phyloP scores from a whole-genome alignment of 2,113 vertebrate genomes.

The Nematolebias whitei region DNA sequence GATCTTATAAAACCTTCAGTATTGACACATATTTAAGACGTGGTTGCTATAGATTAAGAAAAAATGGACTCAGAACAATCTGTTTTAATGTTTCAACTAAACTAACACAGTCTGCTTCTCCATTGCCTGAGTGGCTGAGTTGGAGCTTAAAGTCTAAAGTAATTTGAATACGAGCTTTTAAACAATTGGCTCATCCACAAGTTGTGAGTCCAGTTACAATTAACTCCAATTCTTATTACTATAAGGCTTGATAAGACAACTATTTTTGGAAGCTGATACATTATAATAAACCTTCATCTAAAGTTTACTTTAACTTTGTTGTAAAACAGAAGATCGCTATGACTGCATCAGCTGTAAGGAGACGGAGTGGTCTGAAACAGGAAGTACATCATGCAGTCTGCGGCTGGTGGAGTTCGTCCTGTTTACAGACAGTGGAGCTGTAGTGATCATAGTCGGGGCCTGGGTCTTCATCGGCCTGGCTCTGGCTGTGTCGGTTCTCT shows the following conservation, averaged over 20 bases:
- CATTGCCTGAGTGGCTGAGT: too few species aligned
- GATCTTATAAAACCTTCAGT: neutral
- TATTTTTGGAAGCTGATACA: neutral
- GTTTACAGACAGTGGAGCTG: slow-evolving; percentile 69
- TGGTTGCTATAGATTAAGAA: neutral
- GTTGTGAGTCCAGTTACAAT: too few species aligned
- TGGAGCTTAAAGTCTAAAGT: too few species aligned
- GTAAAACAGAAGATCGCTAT: slow-evolving; percentile 72
- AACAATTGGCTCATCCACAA: too few species aligned
- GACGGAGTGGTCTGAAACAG: slow-evolving; percentile 78
- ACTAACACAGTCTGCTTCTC: too few species aligned
- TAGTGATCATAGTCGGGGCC: slow-evolving; percentile 60
- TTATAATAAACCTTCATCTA: neutral
- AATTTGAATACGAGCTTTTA: too few species aligned
- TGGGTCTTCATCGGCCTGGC: slow-evolving; percentile 65
- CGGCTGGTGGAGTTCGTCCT: slow-evolving; percentile 75
- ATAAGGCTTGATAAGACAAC: too few species aligned
- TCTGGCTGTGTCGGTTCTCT: slow-evolving; percentile 70
- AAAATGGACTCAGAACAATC: too few species aligned
- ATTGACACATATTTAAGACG: too few species aligned
- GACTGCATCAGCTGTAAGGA: slow-evolving; percentile 76
- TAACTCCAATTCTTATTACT: too few species aligned
- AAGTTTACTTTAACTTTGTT: neutral
- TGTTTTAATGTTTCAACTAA: too few species aligned
- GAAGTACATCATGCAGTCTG: slow-evolving; percentile 78